Base-by-base conservation (phyloP, 2,888 invertebrate species). In the Dorcus hopei region DNA sequence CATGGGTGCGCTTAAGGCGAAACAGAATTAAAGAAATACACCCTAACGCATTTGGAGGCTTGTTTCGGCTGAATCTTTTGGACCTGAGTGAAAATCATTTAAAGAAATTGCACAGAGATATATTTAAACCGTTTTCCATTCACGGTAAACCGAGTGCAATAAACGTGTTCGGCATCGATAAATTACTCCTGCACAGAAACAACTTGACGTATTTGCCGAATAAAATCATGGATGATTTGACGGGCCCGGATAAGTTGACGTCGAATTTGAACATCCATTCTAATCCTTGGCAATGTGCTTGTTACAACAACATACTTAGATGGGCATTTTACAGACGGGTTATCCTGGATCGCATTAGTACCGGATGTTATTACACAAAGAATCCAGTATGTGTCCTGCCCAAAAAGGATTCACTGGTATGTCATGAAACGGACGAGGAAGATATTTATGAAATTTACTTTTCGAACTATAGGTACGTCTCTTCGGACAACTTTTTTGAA, bases 251-350 rank as follows among this genome's bases (percentile, higher is more conserved):
- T n/a, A 50, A 56, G 16, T 33, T 56, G 23, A 33, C 19, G 3
- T n/a, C 14, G 19, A 45, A 45, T 19, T 9, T 19, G 19, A 45
- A 45, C 19, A 45, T 19, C 16, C 55, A 56, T 45, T 50, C 55
- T 2, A 56, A 56, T 56, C 55, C 55, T 11, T 56, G 55, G 55
- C 49, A 56, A 23, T 56, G 55, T 19, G 50, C 50, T 2, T 56
- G 55, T 41, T 56, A 56, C 45, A 16, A 50, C 19, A 56, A 50
- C 16, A 56, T 56, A 16, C 19, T 42, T 1, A 11, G 43, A 14
- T 56, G 55, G 55, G 49, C 55, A 5, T 6, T 19, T 26, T n/a
- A 50, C 3, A 11, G 38, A n/a, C 9, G 42, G 38, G 16, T 49
- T 11, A 11, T 40, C 3, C 26, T 56, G 16, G 43, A 56, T 19